Percentiles rank a stretch among this genome's conserved stretches.
phyloP scores from a whole-genome alignment of 2,888 invertebrate genomes.

The Galeopsomyia nigrocyanea region DNA sequence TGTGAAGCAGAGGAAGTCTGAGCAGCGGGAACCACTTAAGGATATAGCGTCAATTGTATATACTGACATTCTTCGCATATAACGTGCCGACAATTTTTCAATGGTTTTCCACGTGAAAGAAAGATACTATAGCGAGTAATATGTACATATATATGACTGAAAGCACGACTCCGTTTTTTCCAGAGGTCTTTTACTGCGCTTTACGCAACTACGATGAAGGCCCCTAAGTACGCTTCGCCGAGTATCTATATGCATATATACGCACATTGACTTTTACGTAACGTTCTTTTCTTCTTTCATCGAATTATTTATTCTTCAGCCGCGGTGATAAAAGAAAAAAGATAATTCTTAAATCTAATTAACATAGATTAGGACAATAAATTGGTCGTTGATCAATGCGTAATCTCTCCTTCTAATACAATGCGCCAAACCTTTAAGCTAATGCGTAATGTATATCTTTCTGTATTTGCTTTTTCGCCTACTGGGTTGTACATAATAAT shows the following conservation, averaged over 20 bases:
- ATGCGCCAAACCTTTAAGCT: slow-evolving; percentile 36
- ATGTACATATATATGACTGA: slow-evolving; percentile 32
- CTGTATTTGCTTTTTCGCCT: slow-evolving; percentile 26
- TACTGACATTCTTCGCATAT: slow-evolving; percentile 1
- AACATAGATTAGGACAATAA: slow-evolving; percentile 30
- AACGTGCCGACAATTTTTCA: slow-evolving; percentile 21
- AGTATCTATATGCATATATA: slow-evolving; percentile 19
- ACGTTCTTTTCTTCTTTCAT: slow-evolving; percentile 25
- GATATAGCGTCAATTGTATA: slow-evolving; percentile 39
- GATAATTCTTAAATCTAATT: slow-evolving; percentile 21
- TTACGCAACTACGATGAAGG: slow-evolving; percentile 45
- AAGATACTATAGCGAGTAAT: slow-evolving; percentile 22
- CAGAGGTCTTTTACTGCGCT: slow-evolving; percentile 41
- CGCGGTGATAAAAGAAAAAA: slow-evolving; percentile 5
- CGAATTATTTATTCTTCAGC: slow-evolving; percentile 18
- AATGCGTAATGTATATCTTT: slow-evolving; percentile 22
- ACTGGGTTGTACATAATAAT: slow-evolving; percentile 12
- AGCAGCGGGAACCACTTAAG: slow-evolving; percentile 54
- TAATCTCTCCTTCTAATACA: slow-evolving; percentile 32
- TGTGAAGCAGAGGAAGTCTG: slow-evolving; percentile 53
- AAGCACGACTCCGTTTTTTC: slow-evolving; percentile 44
- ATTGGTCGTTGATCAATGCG: slow-evolving; percentile 26
- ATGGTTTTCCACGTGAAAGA: slow-evolving; percentile 13
- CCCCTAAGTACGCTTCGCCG: slow-evolving; percentile 28
- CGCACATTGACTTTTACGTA: slow-evolving; percentile 33